Evolutionary conservation across 1,140 invertebrate species (phyloP).

Genomic region (Lysiphlebus fabarum): DNA sequence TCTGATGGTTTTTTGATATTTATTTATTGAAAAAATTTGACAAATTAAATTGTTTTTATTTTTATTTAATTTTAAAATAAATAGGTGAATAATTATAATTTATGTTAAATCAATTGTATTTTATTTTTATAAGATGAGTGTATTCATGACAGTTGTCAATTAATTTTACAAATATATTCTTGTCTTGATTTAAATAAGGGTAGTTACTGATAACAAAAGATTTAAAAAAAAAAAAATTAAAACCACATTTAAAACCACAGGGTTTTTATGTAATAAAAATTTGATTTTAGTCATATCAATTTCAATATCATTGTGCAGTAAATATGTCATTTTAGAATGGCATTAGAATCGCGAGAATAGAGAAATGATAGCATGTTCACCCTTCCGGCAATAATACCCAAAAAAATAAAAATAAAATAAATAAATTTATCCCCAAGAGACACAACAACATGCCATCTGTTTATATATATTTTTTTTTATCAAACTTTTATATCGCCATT

Average conservation of each 20-base stretch:
- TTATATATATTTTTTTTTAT: no score
- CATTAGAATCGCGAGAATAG: constrained; percentile 12
- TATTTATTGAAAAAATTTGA: no score
- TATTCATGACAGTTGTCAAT: constrained; percentile 8
- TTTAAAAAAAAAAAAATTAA: neutral
- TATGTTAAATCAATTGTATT: no score
- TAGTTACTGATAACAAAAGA: neutral
- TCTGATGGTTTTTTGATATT: no score
- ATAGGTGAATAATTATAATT: no score
- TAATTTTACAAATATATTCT: neutral
- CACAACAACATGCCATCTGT: no score
- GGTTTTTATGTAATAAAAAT: constrained; percentile 9
- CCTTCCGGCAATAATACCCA: neutral
- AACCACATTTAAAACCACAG: neutral
- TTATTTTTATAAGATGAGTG: no score
- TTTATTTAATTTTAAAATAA: no score
- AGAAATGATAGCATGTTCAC: neutral
- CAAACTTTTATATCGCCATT: no score
- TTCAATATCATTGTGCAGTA: constrained; percentile 12
- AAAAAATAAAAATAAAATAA: no score
- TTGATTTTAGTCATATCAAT: constrained; percentile 14
- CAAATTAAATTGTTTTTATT: no score
- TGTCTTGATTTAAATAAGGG: neutral
- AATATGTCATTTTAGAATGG: constrained; percentile 25
- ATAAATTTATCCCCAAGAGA: no score